Evolutionary conservation across 2,113 vertebrate genomes (phyloP), one percentile per base, ranked within the genome.

Genomic region (Apodemus speciosus): DNA sequence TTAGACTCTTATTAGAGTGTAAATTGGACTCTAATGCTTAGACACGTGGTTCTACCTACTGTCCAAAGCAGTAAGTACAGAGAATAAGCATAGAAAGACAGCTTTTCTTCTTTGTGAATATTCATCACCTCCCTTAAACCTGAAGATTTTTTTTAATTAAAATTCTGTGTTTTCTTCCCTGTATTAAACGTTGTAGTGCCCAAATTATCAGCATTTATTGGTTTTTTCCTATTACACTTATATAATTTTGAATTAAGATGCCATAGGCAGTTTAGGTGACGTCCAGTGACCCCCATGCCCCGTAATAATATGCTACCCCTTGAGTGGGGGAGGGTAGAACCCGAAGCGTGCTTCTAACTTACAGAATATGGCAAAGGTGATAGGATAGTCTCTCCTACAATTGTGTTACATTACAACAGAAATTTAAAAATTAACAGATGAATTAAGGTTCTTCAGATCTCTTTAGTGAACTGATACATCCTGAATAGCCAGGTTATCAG

Each of bases 61-160:
- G 49, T 40, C 32, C 27, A 89, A 40, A 43, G n/a, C 21, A 90
- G 46, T 76, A 79, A 53, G 7, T 51, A 0, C 85, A 66, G 86
- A 40, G 13, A 43, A 9, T 14, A 92, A 79, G 32, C 15, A 40
- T 3, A 76, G 85, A 69, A 93, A 66, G 62, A 38, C 14, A 66
- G 53, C 86, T 91, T 92, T 30, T 87, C 69, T n/a, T 43, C 49
- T 79, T 92, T 77, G 58, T 89, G 75, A 95, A 49, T 76, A 32
- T 25, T 16, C 75, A 38, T n/a, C 8, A 77, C 51, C 58, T 75
- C 51, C 46, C 62, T 49, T 56, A 75, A 92, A 86, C n/a, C 49
- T 85, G 30, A 64, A 91, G 64, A 72, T 84, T 90, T 94, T 76
- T 49, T 94, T 77, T 49, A 88, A 88, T 51, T 80, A 53, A 79